These are phyloP conservation scores for Lagorchestes hirsutus DNA, from an alignment of 2,797 vertebrate species.

Conservation along the genomic window DNA sequence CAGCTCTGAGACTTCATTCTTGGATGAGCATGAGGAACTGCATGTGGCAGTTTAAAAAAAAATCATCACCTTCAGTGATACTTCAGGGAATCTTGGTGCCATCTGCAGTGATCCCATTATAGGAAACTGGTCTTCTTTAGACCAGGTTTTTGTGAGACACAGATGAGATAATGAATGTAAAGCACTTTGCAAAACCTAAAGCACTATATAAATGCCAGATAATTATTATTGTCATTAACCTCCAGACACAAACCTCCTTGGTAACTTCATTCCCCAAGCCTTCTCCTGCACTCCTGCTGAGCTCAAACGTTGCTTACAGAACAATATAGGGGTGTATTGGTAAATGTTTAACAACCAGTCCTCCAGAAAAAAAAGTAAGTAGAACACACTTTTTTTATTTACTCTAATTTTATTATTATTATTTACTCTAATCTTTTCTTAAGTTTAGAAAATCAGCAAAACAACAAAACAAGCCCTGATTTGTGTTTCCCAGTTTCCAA, in stretches of 20 bases:
- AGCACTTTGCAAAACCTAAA: not conserved
- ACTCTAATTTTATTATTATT: not conserved
- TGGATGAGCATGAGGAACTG: slow-evolving; percentile 59
- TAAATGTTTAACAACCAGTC: not conserved
- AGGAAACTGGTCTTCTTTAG: slow-evolving; percentile 23
- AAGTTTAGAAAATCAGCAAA: not conserved
- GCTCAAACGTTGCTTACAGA: not conserved
- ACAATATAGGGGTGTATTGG: not conserved
- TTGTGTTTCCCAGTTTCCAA: not conserved
- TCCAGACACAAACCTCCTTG: not conserved
- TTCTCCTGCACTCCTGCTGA: not conserved
- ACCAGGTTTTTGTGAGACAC: not conserved
- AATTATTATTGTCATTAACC: not conserved
- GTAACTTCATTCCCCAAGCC: not conserved
- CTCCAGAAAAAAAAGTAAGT: not conserved
- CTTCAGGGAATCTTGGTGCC: slow-evolving; percentile 68
- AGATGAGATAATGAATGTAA: not conserved
- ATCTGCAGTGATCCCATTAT: slow-evolving; percentile 76
- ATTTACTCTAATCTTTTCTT: not conserved
- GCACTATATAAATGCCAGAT: not conserved
- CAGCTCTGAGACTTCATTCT: slow-evolving; percentile 33
- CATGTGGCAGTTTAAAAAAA: slow-evolving; percentile 67
- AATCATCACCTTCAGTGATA: slow-evolving; percentile 75
- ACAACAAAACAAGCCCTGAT: not conserved
- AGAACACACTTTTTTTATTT: not conserved